A percentile compares a stretch with the other conserved stretches of the same genome.
Evolutionary conservation across 2,888 invertebrate species (phyloP).

Genomic region (Nycteola revayana): DNA sequence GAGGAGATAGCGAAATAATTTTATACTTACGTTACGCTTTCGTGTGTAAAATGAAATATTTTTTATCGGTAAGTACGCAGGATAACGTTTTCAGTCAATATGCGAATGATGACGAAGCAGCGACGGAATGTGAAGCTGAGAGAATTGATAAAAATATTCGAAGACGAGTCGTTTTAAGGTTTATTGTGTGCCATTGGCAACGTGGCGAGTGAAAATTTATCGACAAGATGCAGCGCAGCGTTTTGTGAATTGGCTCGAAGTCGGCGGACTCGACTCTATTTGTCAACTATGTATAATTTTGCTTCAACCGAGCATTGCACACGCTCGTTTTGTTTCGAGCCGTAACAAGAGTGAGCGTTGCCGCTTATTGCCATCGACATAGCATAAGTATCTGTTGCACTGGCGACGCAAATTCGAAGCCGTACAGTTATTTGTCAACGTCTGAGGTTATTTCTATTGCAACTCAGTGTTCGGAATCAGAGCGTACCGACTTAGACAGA

Average conservation of each 20-base stretch:
- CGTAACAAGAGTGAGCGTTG: slow-evolving; percentile 30
- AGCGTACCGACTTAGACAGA: slow-evolving; percentile 35
- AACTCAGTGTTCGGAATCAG: slow-evolving; percentile 41
- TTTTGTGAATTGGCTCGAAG: slow-evolving; percentile 54
- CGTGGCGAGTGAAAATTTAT: slow-evolving; percentile 51
- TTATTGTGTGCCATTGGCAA: slow-evolving; percentile 55
- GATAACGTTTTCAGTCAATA: slow-evolving; percentile 43
- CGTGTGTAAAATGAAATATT: slow-evolving; percentile 50
- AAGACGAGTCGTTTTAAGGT: slow-evolving; percentile 24
- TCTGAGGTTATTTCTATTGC: slow-evolving; percentile 48
- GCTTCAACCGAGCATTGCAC: slow-evolving; percentile 37
- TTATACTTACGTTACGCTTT: slow-evolving; percentile 51
- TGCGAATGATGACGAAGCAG: slow-evolving; percentile 34
- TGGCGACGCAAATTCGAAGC: slow-evolving; percentile 38
- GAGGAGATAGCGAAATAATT: slow-evolving; percentile 53
- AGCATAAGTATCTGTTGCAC: slow-evolving; percentile 31
- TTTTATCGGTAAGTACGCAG: slow-evolving; percentile 43
- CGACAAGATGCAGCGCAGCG: slow-evolving; percentile 49
- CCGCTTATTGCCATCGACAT: slow-evolving; percentile 27
- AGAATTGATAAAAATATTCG: slow-evolving; percentile 37
- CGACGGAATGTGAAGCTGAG: slow-evolving; percentile 7
- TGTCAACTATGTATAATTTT: slow-evolving; percentile 61
- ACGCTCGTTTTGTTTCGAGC: slow-evolving; percentile 29
- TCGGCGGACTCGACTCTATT: slow-evolving; percentile 47
- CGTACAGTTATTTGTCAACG: slow-evolving; percentile 50